Evolutionary conservation across 1,140 invertebrate species (phyloP), one percentile per base, ranked within the genome.

Genomic region (Pogonomyrmex californicus): DNA sequence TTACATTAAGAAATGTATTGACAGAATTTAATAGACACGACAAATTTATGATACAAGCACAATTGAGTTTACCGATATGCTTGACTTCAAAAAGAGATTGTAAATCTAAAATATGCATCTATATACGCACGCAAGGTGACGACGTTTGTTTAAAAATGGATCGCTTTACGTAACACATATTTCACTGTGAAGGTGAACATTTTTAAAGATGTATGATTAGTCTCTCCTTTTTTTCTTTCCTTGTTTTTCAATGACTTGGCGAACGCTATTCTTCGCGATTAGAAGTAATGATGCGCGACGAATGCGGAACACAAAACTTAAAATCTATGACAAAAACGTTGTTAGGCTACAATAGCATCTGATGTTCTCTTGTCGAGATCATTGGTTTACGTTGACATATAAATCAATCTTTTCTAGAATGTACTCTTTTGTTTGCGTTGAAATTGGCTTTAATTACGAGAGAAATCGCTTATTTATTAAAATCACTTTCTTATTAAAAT

Each of bases 71-170:
- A 54, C 30, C 5, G 51, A 56, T 4, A 63, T 1, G 47, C 9
- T 79, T 12, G 14, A 1, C 30, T 70, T 41, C 9, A 17, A 54
- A 17, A 68, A 65, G 33, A 54, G 5, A 38, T 10, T 0, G 36
- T n/a, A 79, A 79, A 38, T 79, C n/a, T 66, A 10, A 54, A 68
- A 56, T 54, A 33, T 54, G 17, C 4, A 56, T 1, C 14, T 73
- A 23, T 3, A 49, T 49, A n/a, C 10, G 62, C 4, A 38, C 49
- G n/a, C 36, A 51, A 33, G 23, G 51, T 30, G 36, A 65, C 17
- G 17, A 65, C 33, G 7, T 79, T 38, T 70, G 47, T 38, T 38
- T 81, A 81, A 81, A 81, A 81, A 81, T 70, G 66, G 47, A 54
- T 41, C 36, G n/a, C 1, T 36, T 81, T 68, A 68, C 36, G 17